These are phyloP conservation scores for Takifugu rubripes DNA, from an alignment of 2,797 vertebrate species.

Conservation along the genomic window DNA sequence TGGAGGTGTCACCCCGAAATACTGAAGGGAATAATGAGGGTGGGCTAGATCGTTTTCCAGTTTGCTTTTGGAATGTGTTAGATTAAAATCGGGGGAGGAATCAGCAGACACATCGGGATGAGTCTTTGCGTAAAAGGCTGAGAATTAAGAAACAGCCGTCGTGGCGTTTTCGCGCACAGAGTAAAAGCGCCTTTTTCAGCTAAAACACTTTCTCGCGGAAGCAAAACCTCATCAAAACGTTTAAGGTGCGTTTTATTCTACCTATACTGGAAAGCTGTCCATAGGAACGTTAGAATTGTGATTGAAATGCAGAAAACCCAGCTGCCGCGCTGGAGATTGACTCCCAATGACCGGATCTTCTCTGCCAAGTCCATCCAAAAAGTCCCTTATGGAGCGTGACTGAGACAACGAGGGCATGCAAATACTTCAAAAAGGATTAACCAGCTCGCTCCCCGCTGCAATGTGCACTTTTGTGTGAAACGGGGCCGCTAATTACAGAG, in stretches of 20 bases:
- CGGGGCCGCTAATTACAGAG: conserved; percentile 62
- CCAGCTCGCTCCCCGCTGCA: conserved; percentile 52
- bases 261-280: too few relatives aligned
- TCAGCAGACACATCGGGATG: background rate
- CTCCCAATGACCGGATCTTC: conserved; percentile 12
- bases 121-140: background rate
- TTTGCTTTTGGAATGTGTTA: conserved; percentile 69
- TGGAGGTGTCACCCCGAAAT: conserved; percentile 72
- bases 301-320: too few relatives aligned
- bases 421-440: conserved; percentile 47
- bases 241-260: too few relatives aligned
- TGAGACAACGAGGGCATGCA: conserved; percentile 40
- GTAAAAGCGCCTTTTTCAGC: too few relatives aligned
- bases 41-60: conserved; percentile 64
- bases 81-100: conserved; percentile 58
- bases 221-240: too few relatives aligned
- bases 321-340: conserved; percentile 19
- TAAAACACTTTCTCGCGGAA: too few relatives aligned
- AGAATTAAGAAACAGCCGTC: background rate
- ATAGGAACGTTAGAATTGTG: too few relatives aligned
- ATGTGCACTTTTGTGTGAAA: conserved; percentile 43
- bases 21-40: conserved; percentile 56
- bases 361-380: background rate
- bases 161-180: too few relatives aligned
- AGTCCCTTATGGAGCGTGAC: conserved; percentile 10